A percentile compares a stretch with the other conserved stretches of the same genome.
Conservation (phyloP, 2,113 vertebrate genomes). For the Sinocyclocheilus grahami region DNA sequence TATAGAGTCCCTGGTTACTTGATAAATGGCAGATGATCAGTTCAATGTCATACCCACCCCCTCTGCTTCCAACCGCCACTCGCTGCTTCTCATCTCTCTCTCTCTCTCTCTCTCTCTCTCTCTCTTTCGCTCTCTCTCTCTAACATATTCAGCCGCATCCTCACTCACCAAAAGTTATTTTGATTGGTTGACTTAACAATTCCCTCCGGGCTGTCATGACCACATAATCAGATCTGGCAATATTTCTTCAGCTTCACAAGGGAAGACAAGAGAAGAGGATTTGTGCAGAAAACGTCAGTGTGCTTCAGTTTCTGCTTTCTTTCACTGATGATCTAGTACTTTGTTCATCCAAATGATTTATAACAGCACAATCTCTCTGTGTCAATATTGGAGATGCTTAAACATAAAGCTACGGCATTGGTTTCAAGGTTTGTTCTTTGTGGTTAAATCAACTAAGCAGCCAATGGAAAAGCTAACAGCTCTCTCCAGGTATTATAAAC, state of each 20-base stretch:
- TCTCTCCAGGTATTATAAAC: not conserved
- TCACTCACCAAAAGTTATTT: conserved; percentile 53
- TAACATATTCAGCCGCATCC: conserved; percentile 36
- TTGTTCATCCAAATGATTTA: not conserved
- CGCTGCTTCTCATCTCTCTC: conserved; percentile 15
- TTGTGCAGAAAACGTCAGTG: conserved; percentile 20
- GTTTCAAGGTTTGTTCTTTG: not conserved
- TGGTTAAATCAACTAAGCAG: not conserved
- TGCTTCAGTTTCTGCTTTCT: conserved; percentile 32
- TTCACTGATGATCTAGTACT: conserved; percentile 17
- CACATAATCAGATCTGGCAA: conserved; percentile 62
- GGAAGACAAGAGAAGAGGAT: conserved; percentile 43
- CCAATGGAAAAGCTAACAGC: not conserved
- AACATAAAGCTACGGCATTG: not conserved
- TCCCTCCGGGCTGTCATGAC: conserved; percentile 58
- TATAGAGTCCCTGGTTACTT: conserved; percentile 61
- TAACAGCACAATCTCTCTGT: not conserved
- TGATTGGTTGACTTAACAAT: conserved; percentile 62
- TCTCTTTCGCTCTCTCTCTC: conserved; percentile 43
- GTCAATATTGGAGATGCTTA: not conserved
- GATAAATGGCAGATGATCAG: conserved; percentile 67
- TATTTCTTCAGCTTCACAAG: conserved; percentile 58
- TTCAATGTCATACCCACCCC: conserved; percentile 58
- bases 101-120: conserved; percentile 31
- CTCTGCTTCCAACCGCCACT: conserved; percentile 25